These are phyloP conservation scores for Drosophila imparisetae DNA, from an alignment of 2,888 invertebrate species.

Conservation along the genomic window DNA sequence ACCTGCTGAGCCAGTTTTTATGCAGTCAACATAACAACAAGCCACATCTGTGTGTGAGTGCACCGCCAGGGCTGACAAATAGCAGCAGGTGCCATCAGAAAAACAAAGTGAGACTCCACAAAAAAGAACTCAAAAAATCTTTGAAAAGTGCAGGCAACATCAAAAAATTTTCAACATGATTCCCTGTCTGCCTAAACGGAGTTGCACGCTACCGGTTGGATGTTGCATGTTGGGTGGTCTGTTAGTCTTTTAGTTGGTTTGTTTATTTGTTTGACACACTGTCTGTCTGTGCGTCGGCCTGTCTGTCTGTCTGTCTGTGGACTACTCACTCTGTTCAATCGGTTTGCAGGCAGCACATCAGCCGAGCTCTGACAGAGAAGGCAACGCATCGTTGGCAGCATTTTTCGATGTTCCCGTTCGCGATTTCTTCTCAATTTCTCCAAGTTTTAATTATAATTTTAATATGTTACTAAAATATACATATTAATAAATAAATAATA, in stretches of 20 bases:
- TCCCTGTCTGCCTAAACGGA: slow-evolving; percentile 51
- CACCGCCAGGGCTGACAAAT: slow-evolving; percentile 52
- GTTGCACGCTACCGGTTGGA: slow-evolving; percentile 37
- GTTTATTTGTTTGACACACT: slow-evolving; percentile 16
- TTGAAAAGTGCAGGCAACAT: slow-evolving; percentile 29
- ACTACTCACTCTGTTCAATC: slow-evolving; percentile 4
- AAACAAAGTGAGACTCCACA: slow-evolving; percentile 25
- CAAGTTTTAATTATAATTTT: background rate
- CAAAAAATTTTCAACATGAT: slow-evolving; percentile 35
- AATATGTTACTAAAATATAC: too few species aligned
- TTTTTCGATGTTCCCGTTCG: slow-evolving; percentile 27
- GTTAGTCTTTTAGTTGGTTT: slow-evolving; percentile 24
- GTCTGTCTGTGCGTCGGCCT: slow-evolving; percentile 24
- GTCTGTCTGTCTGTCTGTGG: background rate
- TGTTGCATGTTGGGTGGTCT: slow-evolving; percentile 3
- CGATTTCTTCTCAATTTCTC: slow-evolving; percentile 5
- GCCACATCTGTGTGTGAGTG: slow-evolving; percentile 7
- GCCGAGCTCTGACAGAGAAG: slow-evolving; percentile 42
- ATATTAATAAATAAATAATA: too few species aligned
- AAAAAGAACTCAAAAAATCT: slow-evolving; percentile 44
- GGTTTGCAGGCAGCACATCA: slow-evolving; percentile 58
- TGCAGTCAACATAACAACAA: slow-evolving; percentile 53
- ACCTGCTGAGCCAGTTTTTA: slow-evolving; percentile 54
- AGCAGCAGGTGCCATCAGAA: slow-evolving; percentile 64
- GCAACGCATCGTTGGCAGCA: slow-evolving; percentile 27